phyloP scores from a whole-genome alignment of 1,140 invertebrate species.

The Platorchestia sp. region DNA sequence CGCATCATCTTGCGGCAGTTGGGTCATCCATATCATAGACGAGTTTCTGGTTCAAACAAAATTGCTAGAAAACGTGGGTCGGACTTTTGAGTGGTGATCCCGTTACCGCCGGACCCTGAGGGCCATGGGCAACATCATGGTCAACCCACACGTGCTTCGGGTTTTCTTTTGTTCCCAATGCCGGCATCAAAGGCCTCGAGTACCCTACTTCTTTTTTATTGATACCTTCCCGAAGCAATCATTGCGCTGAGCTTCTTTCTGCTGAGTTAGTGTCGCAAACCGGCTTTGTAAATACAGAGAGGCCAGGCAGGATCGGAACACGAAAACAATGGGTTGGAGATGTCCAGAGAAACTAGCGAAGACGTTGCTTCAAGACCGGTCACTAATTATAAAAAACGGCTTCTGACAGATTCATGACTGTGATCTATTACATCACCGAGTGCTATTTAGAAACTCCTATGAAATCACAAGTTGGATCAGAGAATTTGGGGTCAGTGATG shows the following conservation, averaged over 20 bases:
- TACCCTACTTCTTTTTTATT: slow-evolving; percentile 10
- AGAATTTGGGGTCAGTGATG: not conserved
- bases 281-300: not conserved
- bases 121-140: not conserved
- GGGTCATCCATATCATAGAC: not conserved
- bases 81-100: not conserved
- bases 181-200: not conserved
- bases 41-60: slow-evolving; percentile 8
- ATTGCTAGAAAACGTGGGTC: not conserved
- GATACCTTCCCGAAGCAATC: not conserved
- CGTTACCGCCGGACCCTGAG: not conserved
- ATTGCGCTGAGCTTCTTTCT: not conserved
- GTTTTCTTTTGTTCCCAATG: slow-evolving; percentile 1
- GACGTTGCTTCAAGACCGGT: not conserved
- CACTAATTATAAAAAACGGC: not conserved
- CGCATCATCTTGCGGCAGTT: not conserved
- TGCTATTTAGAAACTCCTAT: not conserved
- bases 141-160: not conserved
- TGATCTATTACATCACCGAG: not conserved
- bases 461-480: not conserved
- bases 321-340: not conserved
- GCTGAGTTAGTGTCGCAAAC: not conserved
- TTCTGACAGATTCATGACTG: not conserved
- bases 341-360: not conserved
- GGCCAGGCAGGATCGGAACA: not conserved